Conservation (phyloP, 2,113 vertebrate genomes). For the Pituophis catenifer region DNA sequence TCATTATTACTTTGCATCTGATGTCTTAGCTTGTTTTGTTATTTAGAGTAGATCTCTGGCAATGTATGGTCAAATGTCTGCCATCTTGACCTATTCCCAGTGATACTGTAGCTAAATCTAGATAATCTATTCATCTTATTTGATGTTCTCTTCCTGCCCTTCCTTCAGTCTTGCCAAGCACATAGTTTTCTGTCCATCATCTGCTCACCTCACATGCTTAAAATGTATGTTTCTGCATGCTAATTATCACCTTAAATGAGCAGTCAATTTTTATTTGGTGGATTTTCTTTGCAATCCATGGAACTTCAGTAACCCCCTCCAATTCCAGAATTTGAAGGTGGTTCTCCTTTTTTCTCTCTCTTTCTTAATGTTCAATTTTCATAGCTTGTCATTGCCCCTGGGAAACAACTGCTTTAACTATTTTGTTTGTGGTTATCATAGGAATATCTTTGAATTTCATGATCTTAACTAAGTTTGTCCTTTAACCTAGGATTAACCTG, state of each 20-base stretch:
- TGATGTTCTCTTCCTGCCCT: neutral
- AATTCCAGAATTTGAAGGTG: neutral
- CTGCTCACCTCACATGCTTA: neutral
- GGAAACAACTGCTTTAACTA: neutral
- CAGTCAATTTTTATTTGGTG: neutral
- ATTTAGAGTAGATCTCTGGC: neutral
- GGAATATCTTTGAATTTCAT: neutral
- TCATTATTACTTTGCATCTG: neutral
- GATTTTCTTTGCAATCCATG: neutral
- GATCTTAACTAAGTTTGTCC: neutral
- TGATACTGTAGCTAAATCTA: neutral
- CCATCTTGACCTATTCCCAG: neutral
- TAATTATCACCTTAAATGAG: neutral
- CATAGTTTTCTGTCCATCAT: neutral
- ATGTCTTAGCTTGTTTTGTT: neutral
- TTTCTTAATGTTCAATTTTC: neutral
- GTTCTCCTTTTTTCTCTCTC: neutral
- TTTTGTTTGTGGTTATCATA: neutral
- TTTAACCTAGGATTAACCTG: neutral
- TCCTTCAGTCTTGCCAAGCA: neutral
- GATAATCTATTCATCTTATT: neutral
- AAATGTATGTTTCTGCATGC: neutral
- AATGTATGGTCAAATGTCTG: neutral
- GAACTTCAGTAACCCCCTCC: neutral
- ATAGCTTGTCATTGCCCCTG: neutral